Evolutionary conservation across 2,888 invertebrate genomes (phyloP).

Genomic region (Cosmorhoe ocellata): DNA sequence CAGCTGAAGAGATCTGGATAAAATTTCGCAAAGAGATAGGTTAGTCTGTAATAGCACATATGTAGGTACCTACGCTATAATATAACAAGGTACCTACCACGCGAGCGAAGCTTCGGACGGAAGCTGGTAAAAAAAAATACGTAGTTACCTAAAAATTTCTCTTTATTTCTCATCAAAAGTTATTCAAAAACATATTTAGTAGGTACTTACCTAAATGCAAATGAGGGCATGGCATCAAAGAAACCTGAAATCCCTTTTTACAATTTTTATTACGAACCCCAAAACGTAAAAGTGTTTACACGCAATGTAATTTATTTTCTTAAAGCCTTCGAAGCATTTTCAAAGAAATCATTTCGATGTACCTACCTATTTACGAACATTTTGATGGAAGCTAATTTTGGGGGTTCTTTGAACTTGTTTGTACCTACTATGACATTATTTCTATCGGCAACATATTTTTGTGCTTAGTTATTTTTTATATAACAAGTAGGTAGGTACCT

Average conservation of each 20-base stretch:
- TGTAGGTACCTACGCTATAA: no score
- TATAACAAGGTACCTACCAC: no score
- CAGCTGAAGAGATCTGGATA: no score
- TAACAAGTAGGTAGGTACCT: no score
- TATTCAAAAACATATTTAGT: neutral
- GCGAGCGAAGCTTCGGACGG: no score
- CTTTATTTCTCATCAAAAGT: neutral
- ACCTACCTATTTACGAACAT: constrained; percentile 6
- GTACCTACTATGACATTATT: constrained; percentile 1
- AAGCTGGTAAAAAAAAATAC: neutral
- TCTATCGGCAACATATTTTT: neutral
- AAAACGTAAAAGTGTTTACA: constrained; percentile 35
- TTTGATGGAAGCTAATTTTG: constrained; percentile 19
- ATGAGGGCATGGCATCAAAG: constrained; percentile 33
- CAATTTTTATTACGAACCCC: constrained; percentile 37
- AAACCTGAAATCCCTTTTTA: constrained; percentile 24
- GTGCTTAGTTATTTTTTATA: neutral
- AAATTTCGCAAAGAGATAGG: no score
- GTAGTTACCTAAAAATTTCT: no score
- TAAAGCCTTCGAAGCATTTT: constrained; percentile 31
- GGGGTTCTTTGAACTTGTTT: constrained; percentile 12
- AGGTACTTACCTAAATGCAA: constrained; percentile 8
- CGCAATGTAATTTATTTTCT: constrained; percentile 37
- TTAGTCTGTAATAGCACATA: no score
- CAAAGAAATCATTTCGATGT: constrained; percentile 34